Base-by-base conservation (phyloP, 2,113 vertebrate genomes). In the Petrocephalus zakoni region DNA sequence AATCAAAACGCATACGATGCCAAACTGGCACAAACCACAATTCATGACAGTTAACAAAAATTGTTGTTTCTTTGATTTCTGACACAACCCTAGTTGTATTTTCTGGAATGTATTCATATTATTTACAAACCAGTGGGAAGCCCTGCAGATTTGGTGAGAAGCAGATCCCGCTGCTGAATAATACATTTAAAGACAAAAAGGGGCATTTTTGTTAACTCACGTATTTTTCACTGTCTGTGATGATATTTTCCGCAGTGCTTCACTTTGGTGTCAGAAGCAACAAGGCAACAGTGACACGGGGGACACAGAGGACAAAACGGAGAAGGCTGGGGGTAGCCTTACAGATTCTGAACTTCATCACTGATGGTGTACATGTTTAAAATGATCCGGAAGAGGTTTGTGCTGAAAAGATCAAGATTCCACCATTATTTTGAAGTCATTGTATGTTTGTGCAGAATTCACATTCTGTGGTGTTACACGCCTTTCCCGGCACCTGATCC, bases 181-280 rank as follows among this genome's bases (percentile, higher is more conserved):
- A 25, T 25, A 85, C 49, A 85, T 25, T n/a, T 52, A 85, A 15
- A 49, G 47, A 47, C 82, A 85, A 87, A 49, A 87, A 22, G 84
- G 55, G 37, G 37, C 82, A 52, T 85, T 85, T 75, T 51, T 85
- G 55, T 64, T 61, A 42, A 64, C 56, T 64, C 56, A 87, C 56
- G 56, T 58, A 87, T 87, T 87, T 58, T 87, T 87, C 55, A 64
- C 19, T 42, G 56, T 58, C 2, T 64, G 37, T 87, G 21, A 42
- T 56, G 56, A 87, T 34, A 37, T 34, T 64, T 87, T 37, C 21
- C 37, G 11, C 34, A 42, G 56, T 61, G 34, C 25, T 13, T 52
- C 47, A 4, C 47, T 52, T 85, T 49, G 42, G 9, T 51, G 5
- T 21, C 55, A 37, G 52, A 87, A 10, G 34, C 53, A 34, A 61